Base-by-base conservation (phyloP, 1,140 invertebrate genomes). In the Dinoponera quadriceps region DNA sequence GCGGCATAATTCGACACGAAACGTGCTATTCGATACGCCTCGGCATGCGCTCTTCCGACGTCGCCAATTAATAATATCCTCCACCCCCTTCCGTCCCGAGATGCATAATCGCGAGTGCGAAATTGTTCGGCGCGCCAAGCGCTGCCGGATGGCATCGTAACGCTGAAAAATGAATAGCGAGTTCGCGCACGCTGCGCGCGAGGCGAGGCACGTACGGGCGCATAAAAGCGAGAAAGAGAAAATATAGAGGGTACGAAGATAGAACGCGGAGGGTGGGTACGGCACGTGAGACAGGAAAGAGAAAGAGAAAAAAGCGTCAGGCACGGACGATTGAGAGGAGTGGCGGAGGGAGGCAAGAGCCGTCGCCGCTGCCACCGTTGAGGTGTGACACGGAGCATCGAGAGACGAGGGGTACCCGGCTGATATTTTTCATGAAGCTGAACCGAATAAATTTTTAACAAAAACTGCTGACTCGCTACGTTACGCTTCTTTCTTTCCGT, bases 401-500 rank as follows among this genome's bases (percentile, higher is more conserved):
- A 38, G 74, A 25, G 49, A 78, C 78, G 72, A 75, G 77, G 85
- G 82, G 68, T 84, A 84, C 82, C n/a, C 60, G 74, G 87, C 57
- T 87, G 68, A 89, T 89, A 89, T 89, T 88, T 89, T 85, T 89
- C 87, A 65, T 51, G 82, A 87, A 90, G 80, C 89, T 86, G 82
- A 89, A 88, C 74, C 80, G 87, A 89, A 88, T 91, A 89, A 91
- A 90, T 89, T 90, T 88, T 90, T 90, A 89, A 91, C 82, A 90
- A 91, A 91, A 90, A 85, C 83, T 85, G 86, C 90, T 86, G 89
- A 90, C 88, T 91, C 86, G 22, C 72, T 80, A 51, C 82, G 59
- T 89, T 85, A 89, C 77, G 73, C 48, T 87, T 33, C 49, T 65
- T 83, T 72, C 71, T 73, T 77, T 68, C 54, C 59, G 48, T 55